Base-by-base conservation (phyloP, 2,888 invertebrate species). In the Gonocerus acuteangulatus region DNA sequence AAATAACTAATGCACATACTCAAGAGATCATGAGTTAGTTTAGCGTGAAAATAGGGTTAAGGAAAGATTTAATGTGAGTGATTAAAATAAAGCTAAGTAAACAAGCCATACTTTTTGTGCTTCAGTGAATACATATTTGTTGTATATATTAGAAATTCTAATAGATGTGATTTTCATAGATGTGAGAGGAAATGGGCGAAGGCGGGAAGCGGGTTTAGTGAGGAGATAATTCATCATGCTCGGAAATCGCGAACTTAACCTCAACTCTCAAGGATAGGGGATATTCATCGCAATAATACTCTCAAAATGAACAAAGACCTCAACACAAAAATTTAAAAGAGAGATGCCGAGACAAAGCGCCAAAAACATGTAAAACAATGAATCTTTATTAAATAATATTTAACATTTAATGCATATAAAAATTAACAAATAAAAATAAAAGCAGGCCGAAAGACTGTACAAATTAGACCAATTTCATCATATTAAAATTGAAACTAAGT, bases 361-460 rank as follows among this genome's bases (percentile, higher is more conserved):
- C 48, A 59, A 48, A 21, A 48, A 59, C 59, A 59, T 59, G 32
- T 48, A 59, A 59, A 48, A 59, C 45, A 54, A 61, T 52, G 59
- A 61, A 57, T 57, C 45, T 27, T 52, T 42, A 51, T 16, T 11
- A 60, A 52, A 52, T 49, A 58, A 48, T 32, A 47, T 47, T 21
- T 9, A 15, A 39, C 39, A 39, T 39, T 16, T 27, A 23, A 51
- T 23, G 16, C 22, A 32, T 2, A 48, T 47, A 47, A 60, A 34
- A 34, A 42, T 36, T n/a, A n/a, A n/a, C n/a, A n/a, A n/a, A n/a
- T n/a, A n/a, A n/a, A 42, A 27, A 52, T 42, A 22, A 49, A 39
- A 60, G 52, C 59, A 59, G 59, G 59, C 59, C 59, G 59, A 39
- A 59, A 59, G 39, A 59, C 59, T 59, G 48, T 59, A 59, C 59